Percentiles rank a stretch among this genome's conserved stretches.
These are phyloP conservation scores for Amazona ochrocephala DNA, from an alignment of 2,797 vertebrate species.

Conservation along the genomic window DNA sequence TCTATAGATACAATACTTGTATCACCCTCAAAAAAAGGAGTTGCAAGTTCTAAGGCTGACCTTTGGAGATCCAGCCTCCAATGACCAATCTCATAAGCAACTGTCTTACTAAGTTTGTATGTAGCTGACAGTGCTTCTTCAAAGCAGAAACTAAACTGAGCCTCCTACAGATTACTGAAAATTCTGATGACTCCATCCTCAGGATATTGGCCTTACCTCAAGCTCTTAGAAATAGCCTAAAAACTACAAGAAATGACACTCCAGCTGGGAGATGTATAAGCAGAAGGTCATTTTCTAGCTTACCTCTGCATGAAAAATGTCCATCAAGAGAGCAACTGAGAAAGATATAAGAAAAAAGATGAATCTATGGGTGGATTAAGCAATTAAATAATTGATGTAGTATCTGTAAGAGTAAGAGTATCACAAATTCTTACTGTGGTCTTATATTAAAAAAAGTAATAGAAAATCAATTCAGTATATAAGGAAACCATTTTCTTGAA, in stretches of 20 bases:
- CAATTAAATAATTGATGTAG: not conserved
- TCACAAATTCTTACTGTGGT: not conserved
- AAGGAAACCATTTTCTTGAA: not conserved
- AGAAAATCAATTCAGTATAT: slow-evolving; percentile 18
- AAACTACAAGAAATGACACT: not conserved
- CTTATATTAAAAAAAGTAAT: not conserved
- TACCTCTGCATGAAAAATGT: not conserved
- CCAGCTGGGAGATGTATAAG: accelerated
- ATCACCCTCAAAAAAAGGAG: not conserved
- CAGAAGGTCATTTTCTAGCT: not conserved
- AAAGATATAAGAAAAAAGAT: not conserved
- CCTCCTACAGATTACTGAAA: not conserved
- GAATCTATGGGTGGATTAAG: not conserved
- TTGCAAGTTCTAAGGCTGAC: not conserved
- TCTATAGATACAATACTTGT: not conserved
- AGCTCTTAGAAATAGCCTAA: not conserved
- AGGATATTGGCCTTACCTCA: not conserved
- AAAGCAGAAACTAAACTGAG: not conserved
- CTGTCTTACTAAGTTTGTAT: not conserved
- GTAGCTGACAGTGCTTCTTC: not conserved
- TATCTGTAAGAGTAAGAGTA: not conserved
- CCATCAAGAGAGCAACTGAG: not conserved
- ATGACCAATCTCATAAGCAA: not conserved
- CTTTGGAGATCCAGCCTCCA: not conserved
- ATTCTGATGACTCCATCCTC: not conserved